phyloP scores from a whole-genome alignment of 2,888 invertebrate genomes.

The Stenchaetothrips biformis region DNA sequence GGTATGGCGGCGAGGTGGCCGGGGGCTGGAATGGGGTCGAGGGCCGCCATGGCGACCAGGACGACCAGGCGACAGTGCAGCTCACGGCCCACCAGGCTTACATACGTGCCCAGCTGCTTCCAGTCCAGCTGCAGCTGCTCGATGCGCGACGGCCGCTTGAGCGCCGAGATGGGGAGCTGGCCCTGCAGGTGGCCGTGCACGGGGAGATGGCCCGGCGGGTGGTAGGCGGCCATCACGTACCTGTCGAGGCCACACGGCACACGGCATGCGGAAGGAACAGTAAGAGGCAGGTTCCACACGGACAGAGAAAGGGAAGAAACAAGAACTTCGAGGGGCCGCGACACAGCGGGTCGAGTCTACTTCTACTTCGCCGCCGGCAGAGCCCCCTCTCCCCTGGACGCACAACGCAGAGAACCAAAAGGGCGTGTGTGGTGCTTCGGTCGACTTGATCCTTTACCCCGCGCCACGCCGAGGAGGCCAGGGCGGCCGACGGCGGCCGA shows the following conservation, averaged over 20 bases:
- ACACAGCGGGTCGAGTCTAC: too few species aligned
- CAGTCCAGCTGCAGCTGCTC: slow-evolving; percentile 42
- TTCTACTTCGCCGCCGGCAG: too few species aligned
- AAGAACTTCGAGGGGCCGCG: too few species aligned
- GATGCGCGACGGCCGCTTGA: slow-evolving; percentile 42
- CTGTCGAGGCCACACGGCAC: slow-evolving; percentile 36
- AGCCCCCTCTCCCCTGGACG: not conserved
- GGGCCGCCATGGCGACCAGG: not conserved
- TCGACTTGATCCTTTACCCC: too few species aligned
- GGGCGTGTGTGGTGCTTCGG: too few species aligned
- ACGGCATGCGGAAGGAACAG: slow-evolving; percentile 39
- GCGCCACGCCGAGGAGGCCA: too few species aligned
- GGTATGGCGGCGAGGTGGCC: too few species aligned
- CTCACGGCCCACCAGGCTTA: slow-evolving; percentile 27
- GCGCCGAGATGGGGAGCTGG: slow-evolving; percentile 26
- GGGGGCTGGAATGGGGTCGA: too few species aligned
- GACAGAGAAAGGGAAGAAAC: too few species aligned
- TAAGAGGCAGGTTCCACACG: not conserved
- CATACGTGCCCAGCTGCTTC: slow-evolving; percentile 42
- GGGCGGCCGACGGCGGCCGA: too few species aligned
- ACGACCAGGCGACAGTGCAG: not conserved
- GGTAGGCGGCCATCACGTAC: slow-evolving; percentile 45
- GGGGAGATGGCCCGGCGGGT: slow-evolving; percentile 45
- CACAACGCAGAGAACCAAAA: too few species aligned
- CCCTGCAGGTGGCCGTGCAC: slow-evolving; percentile 28